Evolutionary conservation across 2,113 vertebrate species (phyloP).

Genomic region (Uropsilus gracilis): DNA sequence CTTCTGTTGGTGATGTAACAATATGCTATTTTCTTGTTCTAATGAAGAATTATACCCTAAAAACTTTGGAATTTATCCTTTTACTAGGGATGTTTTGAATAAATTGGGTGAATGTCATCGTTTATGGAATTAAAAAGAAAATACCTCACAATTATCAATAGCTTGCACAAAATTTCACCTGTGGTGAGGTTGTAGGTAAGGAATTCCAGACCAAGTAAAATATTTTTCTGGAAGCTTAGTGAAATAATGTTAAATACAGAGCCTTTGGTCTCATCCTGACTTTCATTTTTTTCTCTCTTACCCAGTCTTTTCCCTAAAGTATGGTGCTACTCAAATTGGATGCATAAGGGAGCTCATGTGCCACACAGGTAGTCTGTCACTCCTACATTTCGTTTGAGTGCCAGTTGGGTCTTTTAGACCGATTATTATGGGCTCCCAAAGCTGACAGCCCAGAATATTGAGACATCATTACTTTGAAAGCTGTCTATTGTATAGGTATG

Average conservation of each 20-base stretch:
- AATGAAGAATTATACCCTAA: constrained; percentile 19
- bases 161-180: constrained; percentile 23
- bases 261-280: not conserved
- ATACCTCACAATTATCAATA: constrained; percentile 5
- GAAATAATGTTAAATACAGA: constrained; percentile 3
- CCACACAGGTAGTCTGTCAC: not conserved
- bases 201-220: constrained; percentile 13
- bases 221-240: constrained; percentile 16
- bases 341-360: not conserved
- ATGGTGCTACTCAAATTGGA: constrained; percentile 63
- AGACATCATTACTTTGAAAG: not conserved
- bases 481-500: not conserved
- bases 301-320: not conserved
- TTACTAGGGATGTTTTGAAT: not conserved
- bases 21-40: constrained; percentile 43
- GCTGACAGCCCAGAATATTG: constrained; percentile 2
- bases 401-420: not conserved
- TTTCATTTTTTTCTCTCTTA: constrained; percentile 31
- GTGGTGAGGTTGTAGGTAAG: constrained; percentile 8
- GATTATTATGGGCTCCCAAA: not conserved
- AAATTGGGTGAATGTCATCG: not conserved
- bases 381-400: not conserved
- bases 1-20: constrained; percentile 41
- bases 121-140: not conserved
- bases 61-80: constrained; percentile 13